Conservation (phyloP, 2,888 invertebrate species). For the Plebejus anna region DNA sequence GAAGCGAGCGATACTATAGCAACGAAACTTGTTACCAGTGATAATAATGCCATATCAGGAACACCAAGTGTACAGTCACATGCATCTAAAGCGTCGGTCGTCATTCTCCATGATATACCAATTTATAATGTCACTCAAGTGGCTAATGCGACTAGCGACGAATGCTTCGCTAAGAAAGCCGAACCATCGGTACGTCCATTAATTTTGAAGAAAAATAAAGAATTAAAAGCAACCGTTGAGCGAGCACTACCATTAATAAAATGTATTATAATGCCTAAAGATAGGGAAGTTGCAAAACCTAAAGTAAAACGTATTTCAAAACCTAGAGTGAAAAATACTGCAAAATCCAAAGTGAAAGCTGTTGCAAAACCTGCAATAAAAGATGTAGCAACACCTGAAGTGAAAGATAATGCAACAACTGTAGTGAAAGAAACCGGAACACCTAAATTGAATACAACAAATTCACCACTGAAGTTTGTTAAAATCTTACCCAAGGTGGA, state of each 20-base stretch:
- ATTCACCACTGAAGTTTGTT: background rate
- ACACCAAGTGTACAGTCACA: background rate
- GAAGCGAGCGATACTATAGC: background rate
- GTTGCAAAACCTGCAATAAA: background rate
- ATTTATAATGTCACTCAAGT: background rate
- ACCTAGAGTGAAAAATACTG: background rate
- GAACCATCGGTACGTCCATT: background rate
- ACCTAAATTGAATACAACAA: background rate
- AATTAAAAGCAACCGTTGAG: background rate
- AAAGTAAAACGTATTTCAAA: background rate
- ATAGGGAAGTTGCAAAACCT: background rate
- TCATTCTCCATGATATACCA: conserved; percentile 1
- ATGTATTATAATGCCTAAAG: background rate
- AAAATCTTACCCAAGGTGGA: background rate
- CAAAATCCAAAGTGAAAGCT: background rate
- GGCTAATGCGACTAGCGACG: background rate
- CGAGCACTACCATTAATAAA: background rate
- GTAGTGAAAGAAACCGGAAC: background rate
- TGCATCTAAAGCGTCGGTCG: background rate
- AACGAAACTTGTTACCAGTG: background rate
- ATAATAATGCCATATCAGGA: background rate
- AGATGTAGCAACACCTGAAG: background rate
- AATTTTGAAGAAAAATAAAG: background rate
- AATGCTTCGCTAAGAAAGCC: background rate
- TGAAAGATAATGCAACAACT: too few species aligned